Conservation (phyloP, 1,140 invertebrate genomes). For the Ericerus pela region DNA sequence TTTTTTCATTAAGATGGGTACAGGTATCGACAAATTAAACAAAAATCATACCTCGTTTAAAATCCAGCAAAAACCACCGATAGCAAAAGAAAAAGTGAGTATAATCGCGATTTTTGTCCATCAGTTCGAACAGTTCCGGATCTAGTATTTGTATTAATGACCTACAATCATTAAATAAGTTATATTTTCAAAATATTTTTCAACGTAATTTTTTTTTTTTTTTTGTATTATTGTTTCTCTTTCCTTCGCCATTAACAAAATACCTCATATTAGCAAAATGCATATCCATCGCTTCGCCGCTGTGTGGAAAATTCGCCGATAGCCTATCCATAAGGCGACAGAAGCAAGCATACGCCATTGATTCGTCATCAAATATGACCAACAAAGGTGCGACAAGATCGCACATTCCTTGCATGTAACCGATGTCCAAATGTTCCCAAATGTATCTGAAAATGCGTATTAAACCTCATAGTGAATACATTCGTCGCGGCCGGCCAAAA, state of each 20-base stretch:
- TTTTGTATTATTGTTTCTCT: too few species aligned
- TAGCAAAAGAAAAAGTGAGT: conserved; percentile 97
- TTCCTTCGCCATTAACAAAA: too few species aligned
- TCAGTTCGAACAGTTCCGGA: conserved; percentile 81
- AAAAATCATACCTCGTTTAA: conserved; percentile 56
- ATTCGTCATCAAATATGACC: conserved; percentile 84
- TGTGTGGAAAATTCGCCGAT: conserved; percentile 73
- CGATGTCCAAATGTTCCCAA: conserved; percentile 82
- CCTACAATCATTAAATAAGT: conserved; percentile 29
- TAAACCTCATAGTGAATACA: not conserved
- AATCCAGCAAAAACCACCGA: conserved; percentile 72
- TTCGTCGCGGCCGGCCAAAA: not conserved
- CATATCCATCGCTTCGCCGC: conserved; percentile 82
- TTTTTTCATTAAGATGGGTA: too few species aligned
- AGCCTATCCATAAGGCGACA: conserved; percentile 78
- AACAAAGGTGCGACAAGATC: conserved; percentile 83
- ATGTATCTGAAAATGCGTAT: conserved; percentile 50
- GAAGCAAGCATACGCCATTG: conserved; percentile 82
- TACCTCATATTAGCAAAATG: conserved; percentile 90
- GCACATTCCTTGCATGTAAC: conserved; percentile 89
- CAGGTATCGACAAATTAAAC: not conserved
- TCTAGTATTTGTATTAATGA: conserved; percentile 76
- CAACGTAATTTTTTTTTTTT: too few species aligned
- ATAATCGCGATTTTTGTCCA: conserved; percentile 88
- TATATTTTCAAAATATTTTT: too few species aligned